phyloP scores from a whole-genome alignment of 2,888 invertebrate genomes.

The Celastrina argiolus region DNA sequence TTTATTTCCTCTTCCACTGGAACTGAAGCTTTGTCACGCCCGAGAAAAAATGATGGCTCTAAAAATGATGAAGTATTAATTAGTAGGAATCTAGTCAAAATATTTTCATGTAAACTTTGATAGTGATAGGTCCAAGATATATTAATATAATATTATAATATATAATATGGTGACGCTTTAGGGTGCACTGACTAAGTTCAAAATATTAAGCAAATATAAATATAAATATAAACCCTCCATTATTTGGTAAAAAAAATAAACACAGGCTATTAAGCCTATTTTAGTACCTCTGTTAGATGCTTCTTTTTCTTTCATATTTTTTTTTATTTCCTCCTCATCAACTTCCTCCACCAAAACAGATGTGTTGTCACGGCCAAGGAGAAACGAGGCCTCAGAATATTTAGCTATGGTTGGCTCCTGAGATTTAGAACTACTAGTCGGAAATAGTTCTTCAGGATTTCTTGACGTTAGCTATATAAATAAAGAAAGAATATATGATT shows the following conservation, averaged over 20 bases:
- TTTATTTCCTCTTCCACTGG: slow-evolving; percentile 53
- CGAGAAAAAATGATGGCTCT: slow-evolving; percentile 86
- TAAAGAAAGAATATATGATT: neutral
- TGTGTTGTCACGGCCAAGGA: slow-evolving; percentile 91
- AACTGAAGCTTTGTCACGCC: slow-evolving; percentile 78
- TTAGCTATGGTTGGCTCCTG: slow-evolving; percentile 91
- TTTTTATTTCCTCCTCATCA: slow-evolving; percentile 66
- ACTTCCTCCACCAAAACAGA: slow-evolving; percentile 90
- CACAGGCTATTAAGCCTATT: neutral
- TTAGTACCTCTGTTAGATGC: slow-evolving; percentile 66
- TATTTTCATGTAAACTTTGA: too few species aligned
- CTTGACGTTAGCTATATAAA: slow-evolving; percentile 69
- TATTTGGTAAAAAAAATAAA: neutral
- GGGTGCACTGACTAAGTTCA: too few species aligned
- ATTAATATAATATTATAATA: too few species aligned
- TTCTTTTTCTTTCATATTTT: slow-evolving; percentile 88
- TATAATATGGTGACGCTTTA: too few species aligned
- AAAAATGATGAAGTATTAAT: slow-evolving; percentile 71
- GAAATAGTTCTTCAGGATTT: slow-evolving; percentile 88
- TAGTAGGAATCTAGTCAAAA: too few species aligned
- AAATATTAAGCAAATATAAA: too few species aligned
- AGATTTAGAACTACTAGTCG: slow-evolving; percentile 86
- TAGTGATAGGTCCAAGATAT: too few species aligned
- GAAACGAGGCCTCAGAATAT: slow-evolving; percentile 85
- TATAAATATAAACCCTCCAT: too few species aligned